Evolutionary conservation across 2,113 vertebrate species (phyloP).

Genomic region (Paracanthobrama guichenoti): DNA sequence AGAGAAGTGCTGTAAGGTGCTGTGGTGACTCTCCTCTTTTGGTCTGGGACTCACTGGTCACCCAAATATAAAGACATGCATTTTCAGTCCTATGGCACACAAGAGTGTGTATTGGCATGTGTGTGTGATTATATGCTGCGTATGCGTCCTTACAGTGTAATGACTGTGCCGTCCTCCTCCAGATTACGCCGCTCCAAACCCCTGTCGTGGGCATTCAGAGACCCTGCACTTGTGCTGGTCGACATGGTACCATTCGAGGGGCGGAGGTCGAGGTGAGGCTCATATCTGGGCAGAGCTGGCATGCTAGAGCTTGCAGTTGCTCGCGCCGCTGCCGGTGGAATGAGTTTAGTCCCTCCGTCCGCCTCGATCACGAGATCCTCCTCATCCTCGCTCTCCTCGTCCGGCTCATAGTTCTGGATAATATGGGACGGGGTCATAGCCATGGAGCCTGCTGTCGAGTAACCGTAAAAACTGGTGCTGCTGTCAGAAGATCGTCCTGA

Average conservation of each 20-base stretch:
- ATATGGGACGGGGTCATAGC: slow-evolving; percentile 68
- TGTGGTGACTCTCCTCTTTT: slow-evolving; percentile 37
- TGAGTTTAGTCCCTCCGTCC: slow-evolving; percentile 73
- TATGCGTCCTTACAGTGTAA: slow-evolving; percentile 83
- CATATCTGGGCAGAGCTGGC: slow-evolving; percentile 79
- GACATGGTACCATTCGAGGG: slow-evolving; percentile 81
- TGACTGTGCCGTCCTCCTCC: slow-evolving; percentile 96
- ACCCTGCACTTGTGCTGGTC: slow-evolving; percentile 66
- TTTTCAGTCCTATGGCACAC: slow-evolving; percentile 67
- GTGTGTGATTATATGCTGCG: slow-evolving; percentile 19
- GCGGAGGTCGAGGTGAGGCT: slow-evolving; percentile 80
- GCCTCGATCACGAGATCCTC: slow-evolving; percentile 91
- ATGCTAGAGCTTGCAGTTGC: slow-evolving; percentile 72
- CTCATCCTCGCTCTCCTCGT: slow-evolving; percentile 86
- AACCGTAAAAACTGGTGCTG: slow-evolving; percentile 81
- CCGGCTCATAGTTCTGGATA: slow-evolving; percentile 79
- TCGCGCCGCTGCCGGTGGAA: slow-evolving; percentile 62
- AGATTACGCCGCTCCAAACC: slow-evolving; percentile 71
- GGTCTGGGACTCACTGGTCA: slow-evolving; percentile 5
- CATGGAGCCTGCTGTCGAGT: slow-evolving; percentile 60
- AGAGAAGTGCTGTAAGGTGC: slow-evolving; percentile 55
- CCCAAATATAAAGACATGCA: not conserved
- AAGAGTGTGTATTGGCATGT: slow-evolving; percentile 28
- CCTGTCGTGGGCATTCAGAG: slow-evolving; percentile 64
- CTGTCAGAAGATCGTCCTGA: slow-evolving; percentile 92